Evolutionary conservation across 2,888 invertebrate species (phyloP), one percentile per base, ranked within the genome.

Genomic region (Erpobdella octoculata): DNA sequence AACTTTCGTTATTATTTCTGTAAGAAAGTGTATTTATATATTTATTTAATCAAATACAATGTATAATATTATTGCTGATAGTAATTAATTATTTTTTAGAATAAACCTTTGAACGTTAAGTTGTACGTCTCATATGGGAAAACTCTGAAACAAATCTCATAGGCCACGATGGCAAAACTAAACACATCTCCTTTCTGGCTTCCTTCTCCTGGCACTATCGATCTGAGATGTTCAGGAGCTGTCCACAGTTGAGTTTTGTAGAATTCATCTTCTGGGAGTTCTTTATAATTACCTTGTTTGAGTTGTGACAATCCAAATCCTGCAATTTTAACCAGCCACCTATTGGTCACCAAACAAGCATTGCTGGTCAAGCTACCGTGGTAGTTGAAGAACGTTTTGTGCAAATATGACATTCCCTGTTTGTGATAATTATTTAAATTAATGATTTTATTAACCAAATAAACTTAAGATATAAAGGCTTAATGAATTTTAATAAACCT

Each of bases 161-260:
- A 62, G 12, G 33, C 31, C 33, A 73, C 70, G 36, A 73, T 68
- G 9, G 70, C 61, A 38, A 71, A 73, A 18, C 69, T 64, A 36
- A 65, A 73, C 21, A 71, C 73, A 35, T 73, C 73, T 38, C 67
- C 73, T 25, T 61, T 71, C 71, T 68, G 70, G 25, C 65, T 68
- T 2, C 71, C 73, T 35, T 37, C 48, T 15, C 41, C 18, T n/a
- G 62, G 37, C 12, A 58, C 46, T 4, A 46, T n/a, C 1, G 38
- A 25, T 28, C 62, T 64, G 38, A 73, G 31, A 21, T 71, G 28
- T 62, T 73, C 73, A 2, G 73, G 73, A 1, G 73, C 73, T 21
- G 59, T 73, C 73, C 73, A 73, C 2, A 73, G 46, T 46, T 64
- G 48, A 35, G 66, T 70, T n/a, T 62, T 35, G 62, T 62, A 62